Percentiles rank a stretch among this genome's conserved stretches.
Evolutionary conservation across 64 coral and sea anemone genomes (phyloP).

Genomic region (Montipora cactus): DNA sequence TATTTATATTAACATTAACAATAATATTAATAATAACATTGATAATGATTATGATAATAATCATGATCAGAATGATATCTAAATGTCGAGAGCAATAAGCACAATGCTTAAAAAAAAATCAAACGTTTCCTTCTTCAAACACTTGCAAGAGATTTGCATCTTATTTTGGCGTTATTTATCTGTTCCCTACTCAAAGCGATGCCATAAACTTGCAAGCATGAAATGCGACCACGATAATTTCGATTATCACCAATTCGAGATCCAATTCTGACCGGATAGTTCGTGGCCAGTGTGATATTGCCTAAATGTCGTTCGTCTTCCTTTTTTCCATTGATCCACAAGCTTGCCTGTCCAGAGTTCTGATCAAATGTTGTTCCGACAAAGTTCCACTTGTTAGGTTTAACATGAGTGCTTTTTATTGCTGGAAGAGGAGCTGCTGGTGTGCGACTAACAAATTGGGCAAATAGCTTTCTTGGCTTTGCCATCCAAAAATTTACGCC

Average conservation of each 20-base stretch:
- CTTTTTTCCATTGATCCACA: constrained; percentile 52
- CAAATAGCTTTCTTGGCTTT: not conserved
- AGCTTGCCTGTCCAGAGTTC: constrained; percentile 22
- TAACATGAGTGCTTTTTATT: not conserved
- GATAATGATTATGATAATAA: no score
- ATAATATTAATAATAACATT: no score
- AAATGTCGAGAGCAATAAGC: no score
- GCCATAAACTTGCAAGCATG: constrained; percentile 23
- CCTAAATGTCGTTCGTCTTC: constrained; percentile 8
- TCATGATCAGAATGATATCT: no score
- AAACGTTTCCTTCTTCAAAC: no score
- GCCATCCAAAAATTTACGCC: constrained; percentile 33
- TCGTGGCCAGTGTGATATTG: constrained; percentile 26
- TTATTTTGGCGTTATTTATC: not conserved
- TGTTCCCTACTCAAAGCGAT: no score
- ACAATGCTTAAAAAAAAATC: no score
- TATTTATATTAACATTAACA: no score
- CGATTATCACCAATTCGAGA: constrained; percentile 32
- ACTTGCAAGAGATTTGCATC: not conserved
- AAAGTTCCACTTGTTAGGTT: constrained; percentile 13
- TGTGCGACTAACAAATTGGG: not conserved
- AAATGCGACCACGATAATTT: constrained; percentile 35
- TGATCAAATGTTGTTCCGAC: constrained; percentile 26
- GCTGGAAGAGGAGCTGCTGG: not conserved
- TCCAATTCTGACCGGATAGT: constrained; percentile 56